Percentiles rank a stretch among this genome's conserved stretches.
These are phyloP conservation scores for Eupithecia inturbata DNA, from an alignment of 2,888 invertebrate species.

Conservation along the genomic window DNA sequence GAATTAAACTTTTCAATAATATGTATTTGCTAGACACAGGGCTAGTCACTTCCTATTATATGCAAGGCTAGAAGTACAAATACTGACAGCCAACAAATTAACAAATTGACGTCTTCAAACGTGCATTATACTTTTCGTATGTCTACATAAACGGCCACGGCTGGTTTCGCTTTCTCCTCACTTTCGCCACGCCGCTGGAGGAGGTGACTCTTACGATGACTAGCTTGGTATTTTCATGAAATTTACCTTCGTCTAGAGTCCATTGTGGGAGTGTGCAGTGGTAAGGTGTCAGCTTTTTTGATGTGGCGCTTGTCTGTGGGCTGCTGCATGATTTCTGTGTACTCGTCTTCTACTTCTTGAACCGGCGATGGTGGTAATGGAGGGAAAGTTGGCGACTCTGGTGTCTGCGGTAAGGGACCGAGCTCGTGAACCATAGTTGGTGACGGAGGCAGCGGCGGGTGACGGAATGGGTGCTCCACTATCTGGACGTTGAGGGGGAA, in stretches of 20 bases:
- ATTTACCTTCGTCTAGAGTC: slow-evolving; percentile 77
- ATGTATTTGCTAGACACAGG: neutral
- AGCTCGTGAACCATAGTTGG: slow-evolving; percentile 73
- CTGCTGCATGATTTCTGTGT: slow-evolving; percentile 86
- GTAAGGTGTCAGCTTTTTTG: slow-evolving; percentile 83
- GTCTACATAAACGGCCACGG: neutral
- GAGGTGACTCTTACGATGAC: neutral
- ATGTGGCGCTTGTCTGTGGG: slow-evolving; percentile 77
- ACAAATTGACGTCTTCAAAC: neutral
- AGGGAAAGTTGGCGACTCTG: slow-evolving; percentile 86
- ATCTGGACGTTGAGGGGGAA: slow-evolving; percentile 87
- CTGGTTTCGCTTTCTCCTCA: neutral
- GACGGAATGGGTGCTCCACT: slow-evolving; percentile 83
- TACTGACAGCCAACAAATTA: neutral
- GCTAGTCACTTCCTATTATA: neutral
- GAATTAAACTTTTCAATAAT: neutral
- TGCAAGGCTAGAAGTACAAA: neutral
- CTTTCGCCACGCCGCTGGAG: neutral
- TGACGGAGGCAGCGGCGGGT: slow-evolving; percentile 75
- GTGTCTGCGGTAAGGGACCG: slow-evolving; percentile 79
- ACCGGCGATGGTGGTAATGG: slow-evolving; percentile 93
- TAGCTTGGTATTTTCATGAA: neutral
- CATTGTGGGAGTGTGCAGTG: slow-evolving; percentile 72
- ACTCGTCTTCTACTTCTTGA: slow-evolving; percentile 90
- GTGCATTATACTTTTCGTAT: neutral